A percentile compares a stretch with the other conserved stretches of the same genome.
Conservation (phyloP, 2,797 vertebrate species). For the Ctenopoma multispine region DNA sequence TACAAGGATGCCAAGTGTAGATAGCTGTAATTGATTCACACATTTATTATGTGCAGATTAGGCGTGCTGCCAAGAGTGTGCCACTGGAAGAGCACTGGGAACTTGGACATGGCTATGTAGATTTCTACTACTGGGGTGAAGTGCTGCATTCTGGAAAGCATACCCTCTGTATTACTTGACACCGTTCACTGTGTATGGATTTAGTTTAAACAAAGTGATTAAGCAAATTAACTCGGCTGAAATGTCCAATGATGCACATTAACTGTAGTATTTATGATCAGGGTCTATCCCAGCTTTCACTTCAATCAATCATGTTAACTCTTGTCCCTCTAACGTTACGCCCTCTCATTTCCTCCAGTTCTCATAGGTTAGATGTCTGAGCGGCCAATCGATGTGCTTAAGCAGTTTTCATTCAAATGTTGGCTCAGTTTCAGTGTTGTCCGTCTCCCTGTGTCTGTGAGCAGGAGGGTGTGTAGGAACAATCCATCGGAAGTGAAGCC, state of each 20-base stretch:
- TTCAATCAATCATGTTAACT: neutral
- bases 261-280: slow-evolving; percentile 3
- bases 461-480: neutral
- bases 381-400: slow-evolving; percentile 1
- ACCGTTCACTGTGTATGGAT: slow-evolving; percentile 11
- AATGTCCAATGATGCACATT: neutral
- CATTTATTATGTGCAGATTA: slow-evolving; percentile 73
- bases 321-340: neutral
- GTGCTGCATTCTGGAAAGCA: slow-evolving; percentile 28
- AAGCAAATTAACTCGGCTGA: slow-evolving; percentile 31
- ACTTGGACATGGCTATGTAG: slow-evolving; percentile 34
- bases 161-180: slow-evolving; percentile 23
- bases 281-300: neutral
- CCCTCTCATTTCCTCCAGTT: slow-evolving; percentile 8
- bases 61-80: slow-evolving; percentile 63
- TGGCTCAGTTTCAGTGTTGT: neutral
- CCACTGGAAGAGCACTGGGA: slow-evolving; percentile 37
- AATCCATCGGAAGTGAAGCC: neutral
- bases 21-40: slow-evolving; percentile 78
- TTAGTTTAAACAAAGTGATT: slow-evolving; percentile 29
- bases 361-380: neutral
- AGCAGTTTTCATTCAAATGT: slow-evolving; percentile 18
- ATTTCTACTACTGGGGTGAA: slow-evolving; percentile 39
- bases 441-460: neutral
- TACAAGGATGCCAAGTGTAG: slow-evolving; percentile 67